Evolutionary conservation across 2,113 vertebrate species (phyloP).

Genomic region (Garra rufa): DNA sequence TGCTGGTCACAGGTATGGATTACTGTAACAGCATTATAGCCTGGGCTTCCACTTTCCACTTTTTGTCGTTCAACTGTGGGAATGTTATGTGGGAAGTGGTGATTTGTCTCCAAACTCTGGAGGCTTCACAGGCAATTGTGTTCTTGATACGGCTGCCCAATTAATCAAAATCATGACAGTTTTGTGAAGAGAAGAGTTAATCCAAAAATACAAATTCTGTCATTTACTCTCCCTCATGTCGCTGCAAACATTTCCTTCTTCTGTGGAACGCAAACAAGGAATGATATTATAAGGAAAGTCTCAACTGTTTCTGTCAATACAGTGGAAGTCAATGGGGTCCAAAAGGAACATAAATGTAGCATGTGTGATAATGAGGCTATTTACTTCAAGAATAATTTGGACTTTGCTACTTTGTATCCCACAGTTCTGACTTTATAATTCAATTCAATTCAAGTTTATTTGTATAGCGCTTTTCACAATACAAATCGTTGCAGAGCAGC

Average conservation of each 20-base stretch:
- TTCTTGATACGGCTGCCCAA: slow-evolving; percentile 13
- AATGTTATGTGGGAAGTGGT: background rate
- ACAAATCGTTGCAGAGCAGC: too few relatives aligned
- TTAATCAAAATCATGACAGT: slow-evolving; percentile 22
- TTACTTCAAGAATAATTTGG: too few relatives aligned
- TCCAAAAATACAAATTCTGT: background rate
- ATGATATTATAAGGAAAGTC: background rate
- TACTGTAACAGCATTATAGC: slow-evolving; percentile 20
- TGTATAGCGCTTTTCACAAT: too few relatives aligned
- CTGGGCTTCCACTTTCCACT: background rate
- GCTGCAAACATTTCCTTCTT: background rate
- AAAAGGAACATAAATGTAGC: background rate
- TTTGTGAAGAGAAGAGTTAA: background rate
- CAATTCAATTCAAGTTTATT: too few relatives aligned
- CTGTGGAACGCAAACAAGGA: background rate
- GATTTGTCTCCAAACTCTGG: slow-evolving; percentile 14
- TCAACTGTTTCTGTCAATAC: background rate
- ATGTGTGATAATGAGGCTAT: too few relatives aligned
- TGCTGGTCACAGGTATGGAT: slow-evolving; percentile 86
- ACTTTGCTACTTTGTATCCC: too few relatives aligned
- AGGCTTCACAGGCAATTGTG: slow-evolving; percentile 7
- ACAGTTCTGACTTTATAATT: too few relatives aligned
- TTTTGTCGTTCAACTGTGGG: background rate
- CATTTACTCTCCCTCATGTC: background rate
- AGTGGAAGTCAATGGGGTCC: background rate